A percentile compares a stretch with the other conserved stretches of the same genome.
Evolutionary conservation across 2,113 vertebrate genomes (phyloP).

Genomic region (Rhinoderma darwinii): DNA sequence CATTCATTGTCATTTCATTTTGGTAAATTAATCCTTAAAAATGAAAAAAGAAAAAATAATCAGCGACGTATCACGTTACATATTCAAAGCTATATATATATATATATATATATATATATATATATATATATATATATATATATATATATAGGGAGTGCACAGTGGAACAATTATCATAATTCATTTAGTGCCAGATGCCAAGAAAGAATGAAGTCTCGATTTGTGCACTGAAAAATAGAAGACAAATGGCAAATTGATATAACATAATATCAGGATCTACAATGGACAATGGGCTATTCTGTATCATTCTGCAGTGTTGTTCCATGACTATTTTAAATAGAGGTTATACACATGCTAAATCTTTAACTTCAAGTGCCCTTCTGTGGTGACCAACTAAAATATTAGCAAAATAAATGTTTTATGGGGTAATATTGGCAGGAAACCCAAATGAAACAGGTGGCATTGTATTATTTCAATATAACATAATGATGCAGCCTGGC

Average conservation of each 20-base stretch:
- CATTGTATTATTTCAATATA: constrained; percentile 94
- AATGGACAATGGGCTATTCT: constrained; percentile 66
- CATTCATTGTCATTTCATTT: constrained; percentile 38
- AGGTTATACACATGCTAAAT: constrained; percentile 78
- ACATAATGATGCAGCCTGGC: constrained; percentile 90
- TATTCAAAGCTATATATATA: constrained; percentile 53
- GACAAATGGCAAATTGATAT: constrained; percentile 57
- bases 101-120: constrained; percentile 41
- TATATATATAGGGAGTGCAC: constrained; percentile 47
- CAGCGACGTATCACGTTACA: constrained; percentile 60
- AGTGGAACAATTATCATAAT: constrained; percentile 62
- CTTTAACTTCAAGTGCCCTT: constrained; percentile 83
- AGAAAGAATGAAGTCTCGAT: constrained; percentile 54
- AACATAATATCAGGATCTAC: constrained; percentile 63
- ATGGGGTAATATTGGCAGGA: constrained; percentile 86
- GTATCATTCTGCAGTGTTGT: constrained; percentile 46
- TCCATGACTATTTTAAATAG: constrained; percentile 59
- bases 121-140: constrained; percentile 52
- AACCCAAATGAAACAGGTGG: constrained; percentile 87
- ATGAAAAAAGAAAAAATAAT: constrained; percentile 29
- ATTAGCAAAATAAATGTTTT: constrained; percentile 87
- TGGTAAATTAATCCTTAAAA: constrained; percentile 49
- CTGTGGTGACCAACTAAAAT: constrained; percentile 84
- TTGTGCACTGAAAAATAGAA: constrained; percentile 37
- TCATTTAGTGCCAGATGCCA: constrained; percentile 64